Base-by-base conservation (phyloP, 1,140 invertebrate genomes). In the Sycobia sp. region DNA sequence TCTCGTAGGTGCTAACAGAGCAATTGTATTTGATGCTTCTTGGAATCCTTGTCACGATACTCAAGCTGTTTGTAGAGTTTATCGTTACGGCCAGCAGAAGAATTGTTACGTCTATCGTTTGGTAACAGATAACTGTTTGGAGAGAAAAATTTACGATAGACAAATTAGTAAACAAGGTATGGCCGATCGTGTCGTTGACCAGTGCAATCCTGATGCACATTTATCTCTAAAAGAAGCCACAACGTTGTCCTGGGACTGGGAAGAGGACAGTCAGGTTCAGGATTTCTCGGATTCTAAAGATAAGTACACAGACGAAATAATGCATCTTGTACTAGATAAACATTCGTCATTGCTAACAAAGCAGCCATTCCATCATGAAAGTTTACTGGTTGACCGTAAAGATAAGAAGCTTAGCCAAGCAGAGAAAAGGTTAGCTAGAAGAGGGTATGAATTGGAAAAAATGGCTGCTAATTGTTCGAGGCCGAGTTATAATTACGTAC, bases 31-130 rank as follows among this genome's bases (percentile, higher is more conserved):
- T 72, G 97, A 99, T 83, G 96, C 96, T 36, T 97, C 94, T 4
- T 99, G 97, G 96, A 99, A 99, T 83, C 97, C 97, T n/a, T 98
- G 97, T 74, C 96, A 99, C 77, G 97, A 99, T 76, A 97, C 96
- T 1, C 97, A 99, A 81, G 97, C 97, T 51, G 95, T 99, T 1
- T 99, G 97, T 79, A 84, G 97, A 71, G 95, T 99, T 36, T 99
- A 98, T 78, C 87, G 88, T 70, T 98, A 98, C 78, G 96, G 97
- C 0, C 97, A 99, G 79, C 86, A 87, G 66, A 98, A 97, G 76
- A 91, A 90, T 0, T 97, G 95, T 71, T 97, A 92, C 78, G 94
- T 99, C 4, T 99, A 99, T 80, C 87, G 97, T 47, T 86, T 99
- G 39, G 95, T 99, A 2, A 97, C 95, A 70, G 96, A 98, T 78